Conservation (phyloP, 2,888 invertebrate species). For the Rotaria sp. region DNA sequence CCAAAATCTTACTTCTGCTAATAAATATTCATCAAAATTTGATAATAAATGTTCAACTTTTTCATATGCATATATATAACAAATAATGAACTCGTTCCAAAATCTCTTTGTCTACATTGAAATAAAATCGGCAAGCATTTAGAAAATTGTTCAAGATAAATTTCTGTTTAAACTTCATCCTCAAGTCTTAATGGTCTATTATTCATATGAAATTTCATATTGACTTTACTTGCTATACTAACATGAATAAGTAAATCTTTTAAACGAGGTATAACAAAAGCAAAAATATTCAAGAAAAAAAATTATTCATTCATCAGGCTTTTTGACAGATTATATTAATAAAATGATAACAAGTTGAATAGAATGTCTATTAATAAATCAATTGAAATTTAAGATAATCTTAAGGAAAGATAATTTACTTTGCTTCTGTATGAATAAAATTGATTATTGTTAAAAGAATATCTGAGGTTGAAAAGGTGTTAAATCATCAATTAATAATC, state of each 20-base stretch:
- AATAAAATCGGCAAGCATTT: neutral
- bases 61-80: neutral
- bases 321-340: neutral
- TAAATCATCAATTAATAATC: neutral
- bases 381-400: no score
- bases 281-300: neutral
- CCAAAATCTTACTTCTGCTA: neutral
- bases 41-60: neutral
- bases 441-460: neutral
- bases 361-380: neutral
- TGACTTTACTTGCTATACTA: neutral
- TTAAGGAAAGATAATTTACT: neutral
- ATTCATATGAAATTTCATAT: neutral
- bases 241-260: neutral
- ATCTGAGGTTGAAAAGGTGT: neutral
- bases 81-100: neutral
- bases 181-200: neutral
- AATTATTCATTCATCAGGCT: neutral
- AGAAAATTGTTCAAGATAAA: neutral
- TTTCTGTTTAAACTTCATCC: constrained; percentile 12
- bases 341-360: neutral
- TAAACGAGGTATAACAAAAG: neutral
- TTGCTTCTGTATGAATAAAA: constrained; percentile 22
- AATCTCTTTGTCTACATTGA: neutral
- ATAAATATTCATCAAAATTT: neutral